Evolutionary conservation across 2,888 invertebrate species (phyloP).

Genomic region (Empis stercorea): DNA sequence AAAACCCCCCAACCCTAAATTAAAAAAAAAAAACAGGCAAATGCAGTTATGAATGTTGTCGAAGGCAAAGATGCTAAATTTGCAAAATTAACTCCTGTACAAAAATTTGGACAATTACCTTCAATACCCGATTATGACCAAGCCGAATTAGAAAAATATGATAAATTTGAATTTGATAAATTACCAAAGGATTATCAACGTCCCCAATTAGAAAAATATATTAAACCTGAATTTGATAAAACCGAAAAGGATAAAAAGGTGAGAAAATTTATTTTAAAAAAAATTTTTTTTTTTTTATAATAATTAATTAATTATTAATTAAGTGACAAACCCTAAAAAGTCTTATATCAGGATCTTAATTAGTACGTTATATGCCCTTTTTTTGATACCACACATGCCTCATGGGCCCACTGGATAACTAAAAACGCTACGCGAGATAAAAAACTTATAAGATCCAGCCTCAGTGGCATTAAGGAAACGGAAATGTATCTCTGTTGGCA

Average conservation of each 20-base stretch:
- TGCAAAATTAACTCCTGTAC: conserved; percentile 21
- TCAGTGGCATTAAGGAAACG: too few species aligned
- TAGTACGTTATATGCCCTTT: too few species aligned
- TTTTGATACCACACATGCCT: too few species aligned
- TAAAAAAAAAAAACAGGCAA: conserved; percentile 18
- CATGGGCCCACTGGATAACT: too few species aligned
- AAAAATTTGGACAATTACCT: conserved; percentile 43
- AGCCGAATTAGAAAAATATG: conserved; percentile 50
- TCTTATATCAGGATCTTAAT: too few species aligned
- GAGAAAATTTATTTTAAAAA: conserved; percentile 10
- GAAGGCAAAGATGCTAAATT: conserved; percentile 29
- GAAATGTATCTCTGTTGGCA: too few species aligned
- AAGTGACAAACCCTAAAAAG: too few species aligned
- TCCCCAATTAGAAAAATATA: conserved; percentile 53
- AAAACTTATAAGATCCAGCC: too few species aligned
- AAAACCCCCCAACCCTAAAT: conserved; percentile 11
- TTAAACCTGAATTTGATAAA: conserved; percentile 38
- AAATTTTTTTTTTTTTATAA: conserved; percentile 1
- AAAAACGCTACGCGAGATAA: too few species aligned
- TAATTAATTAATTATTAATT: too few species aligned
- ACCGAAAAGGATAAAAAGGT: conserved; percentile 24
- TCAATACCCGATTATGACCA: conserved; percentile 52
- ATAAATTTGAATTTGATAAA: conserved; percentile 36
- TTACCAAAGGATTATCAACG: conserved; percentile 48
- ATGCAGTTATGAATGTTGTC: conserved; percentile 17